Base-by-base conservation (phyloP, 2,888 invertebrate species). In the Drosophila mimetica region DNA sequence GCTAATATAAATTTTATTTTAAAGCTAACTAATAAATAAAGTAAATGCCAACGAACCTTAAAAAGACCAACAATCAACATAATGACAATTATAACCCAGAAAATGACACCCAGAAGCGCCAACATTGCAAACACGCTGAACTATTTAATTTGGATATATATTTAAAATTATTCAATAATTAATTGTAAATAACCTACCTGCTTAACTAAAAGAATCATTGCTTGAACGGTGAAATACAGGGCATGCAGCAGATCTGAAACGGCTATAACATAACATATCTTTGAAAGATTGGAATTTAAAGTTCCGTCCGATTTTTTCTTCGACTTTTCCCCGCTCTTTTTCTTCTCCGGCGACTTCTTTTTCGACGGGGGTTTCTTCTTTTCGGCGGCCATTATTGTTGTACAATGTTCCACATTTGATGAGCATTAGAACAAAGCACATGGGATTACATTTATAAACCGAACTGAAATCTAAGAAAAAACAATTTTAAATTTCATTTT, bases 51-150 rank as follows among this genome's bases (percentile, higher is more conserved):
- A 67, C 76, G 0, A 25, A 88, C 87, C 76, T 74, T 86, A 39
- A 53, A 67, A 7, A 84, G 53, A 1, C 84, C 84, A 47, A 88
- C 75, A 20, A 88, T 18, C 4, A 88, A 42, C n/a, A 78, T 2
- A 13, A 83, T 46, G 1, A 78, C 84, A 47, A 80, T 59, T 2
- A 74, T 46, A 7, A 76, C 59, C 84, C 84, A 84, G 44, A 84
- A 78, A 37, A 76, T 51, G 6, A 84, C 73, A 7, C 88, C 83
- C 20, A 79, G 9, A 3, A 87, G 42, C 3, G 86, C 86, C 30
- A 87, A 53, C 9, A 34, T 16, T 7, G 83, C 44, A 30, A 60
- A 41, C 4, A 11, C 9, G 18, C 37, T 51, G 5, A 58, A 60
- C 60, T 60, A 20, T 18, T 41, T 20, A 16, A 41, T 25, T 4